Base-by-base conservation (phyloP, 1,140 invertebrate genomes). In the Elysia chlorotica region DNA sequence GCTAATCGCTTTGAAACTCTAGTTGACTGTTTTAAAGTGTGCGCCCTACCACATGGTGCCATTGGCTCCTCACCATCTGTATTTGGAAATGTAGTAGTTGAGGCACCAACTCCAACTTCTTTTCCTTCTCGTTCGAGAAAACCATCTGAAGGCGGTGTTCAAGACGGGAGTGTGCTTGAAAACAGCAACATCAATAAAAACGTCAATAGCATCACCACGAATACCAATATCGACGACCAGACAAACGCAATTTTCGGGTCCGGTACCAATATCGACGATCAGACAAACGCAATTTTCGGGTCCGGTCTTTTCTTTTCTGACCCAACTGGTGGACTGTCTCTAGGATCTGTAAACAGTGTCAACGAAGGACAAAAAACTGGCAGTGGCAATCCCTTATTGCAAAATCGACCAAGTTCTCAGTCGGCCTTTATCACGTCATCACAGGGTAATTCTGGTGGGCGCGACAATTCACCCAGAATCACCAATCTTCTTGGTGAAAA, bases 1-100 rank as follows among this genome's bases (percentile, higher is more conserved):
- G 69, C 74, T 21, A 88, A 88, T 77, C 85, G 85, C 71, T 89
- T 88, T 71, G 65, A 78, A 2, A 79, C 77, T 21, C 69, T 74
- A 25, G 23, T 65, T 23, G 73, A 74, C n/a, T 81, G 80, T 56
- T 54, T 74, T n/a, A 68, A 61, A 19, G 67, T 31, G 0, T 81
- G 79, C 48, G 36, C n/a, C n/a, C 41, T 48, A 14, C 41, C 41
- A 10, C 41, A 48, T 14, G n/a, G n/a, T n/a, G n/a, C n/a, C n/a
- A n/a, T n/a, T n/a, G n/a, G n/a, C n/a, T n/a, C n/a, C n/a, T n/a
- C 41, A 48, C 10, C n/a, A 48, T 10, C 41, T 48, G 41, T 10
- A 48, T 48, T n/a, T 14, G 41, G 41, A 10, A n/a, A n/a, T n/a
- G 41, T 48, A 48, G 41, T 14, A n/a, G 41, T 48, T 14, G 41